Evolutionary conservation across 2,113 vertebrate genomes (phyloP), one percentile per base, ranked within the genome.

Genomic region (Halichoerus grypus): DNA sequence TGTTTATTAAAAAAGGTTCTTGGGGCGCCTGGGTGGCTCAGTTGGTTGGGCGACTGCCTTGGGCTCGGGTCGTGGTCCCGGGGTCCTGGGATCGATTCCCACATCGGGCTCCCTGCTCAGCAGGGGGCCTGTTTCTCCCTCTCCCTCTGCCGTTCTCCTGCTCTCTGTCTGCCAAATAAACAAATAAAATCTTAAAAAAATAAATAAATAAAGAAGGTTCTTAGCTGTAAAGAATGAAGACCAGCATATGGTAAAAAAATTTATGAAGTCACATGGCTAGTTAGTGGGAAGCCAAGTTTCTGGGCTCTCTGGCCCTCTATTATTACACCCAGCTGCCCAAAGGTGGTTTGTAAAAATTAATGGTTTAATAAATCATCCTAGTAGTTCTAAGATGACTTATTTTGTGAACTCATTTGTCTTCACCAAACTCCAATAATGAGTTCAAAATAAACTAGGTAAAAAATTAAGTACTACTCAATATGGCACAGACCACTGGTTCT

Each of bases 401-500:
- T 94, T 80, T 94, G 93, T 69, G 24, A 65, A 80, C n/a, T 61
- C 3, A 46, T 51, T 95, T 96, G 82, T 95, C 51, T 88, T 87
- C 69, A 84, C 19, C 36, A 95, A 97, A 71, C 24, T 12, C 21
- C 4, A 76, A 86, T 67, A 95, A 90, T 74, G 33, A 87, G 42
- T 83, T 80, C 46, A 91, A 95, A 91, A 79, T 42, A 95, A 69
- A 39, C 19, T 61, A 57, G 42, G 65, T 95, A 80, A 80, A 72
- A 46, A 92, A 67, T 61, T 87, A 94, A 46, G 39, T 24, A 72
- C 28, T 22, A 86, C 46, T 96, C 19, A 67, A 76, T 16, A 67
- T 49, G 79, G 26, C 63, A 85, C 10, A 55, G 67, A 69, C 49
- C 39, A 95, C 5, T 36, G 36, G 51, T 65, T 74, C 82, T 74